These are phyloP conservation scores for Anhinga rufa DNA, from an alignment of 2,113 vertebrate species.

Conservation along the genomic window DNA sequence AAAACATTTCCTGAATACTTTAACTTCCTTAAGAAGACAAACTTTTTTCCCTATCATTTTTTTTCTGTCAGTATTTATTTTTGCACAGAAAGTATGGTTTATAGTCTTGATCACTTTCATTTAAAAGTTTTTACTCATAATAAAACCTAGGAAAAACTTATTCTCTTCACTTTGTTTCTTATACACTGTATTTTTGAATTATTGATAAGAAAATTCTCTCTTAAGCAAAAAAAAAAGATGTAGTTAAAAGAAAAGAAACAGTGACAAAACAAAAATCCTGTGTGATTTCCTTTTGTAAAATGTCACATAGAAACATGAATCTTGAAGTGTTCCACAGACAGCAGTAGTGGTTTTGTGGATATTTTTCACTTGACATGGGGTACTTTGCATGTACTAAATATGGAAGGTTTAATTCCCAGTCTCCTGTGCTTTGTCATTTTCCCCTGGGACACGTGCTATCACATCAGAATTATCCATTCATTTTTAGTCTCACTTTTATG, in stretches of 20 bases:
- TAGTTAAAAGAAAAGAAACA: slow-evolving; percentile 53
- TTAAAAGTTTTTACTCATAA: slow-evolving; percentile 51
- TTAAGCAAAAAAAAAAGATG: slow-evolving; percentile 36
- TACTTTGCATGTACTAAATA: background rate
- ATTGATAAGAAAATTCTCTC: slow-evolving; percentile 43
- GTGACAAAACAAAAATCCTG: slow-evolving; percentile 10
- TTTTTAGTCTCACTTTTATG: background rate
- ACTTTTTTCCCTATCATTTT: slow-evolving; percentile 36
- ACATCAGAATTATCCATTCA: background rate
- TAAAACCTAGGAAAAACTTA: background rate
- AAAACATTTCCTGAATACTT: slow-evolving; percentile 79
- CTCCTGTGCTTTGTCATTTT: background rate
- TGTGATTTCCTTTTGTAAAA: slow-evolving; percentile 44
- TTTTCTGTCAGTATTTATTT: slow-evolving; percentile 44
- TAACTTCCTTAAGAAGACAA: slow-evolving; percentile 67
- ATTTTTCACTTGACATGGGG: background rate
- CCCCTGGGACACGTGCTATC: background rate
- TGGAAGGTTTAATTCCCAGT: background rate
- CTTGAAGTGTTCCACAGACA: background rate
- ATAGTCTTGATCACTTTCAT: slow-evolving; percentile 31
- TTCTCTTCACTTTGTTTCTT: background rate
- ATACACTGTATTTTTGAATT: background rate
- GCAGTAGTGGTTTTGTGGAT: background rate
- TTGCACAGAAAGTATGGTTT: slow-evolving; percentile 29
- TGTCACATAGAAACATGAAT: slow-evolving; percentile 16